Evolutionary conservation across 2,113 vertebrate genomes (phyloP), one percentile per base, ranked within the genome.

Genomic region (Anser brachyrhynchus): DNA sequence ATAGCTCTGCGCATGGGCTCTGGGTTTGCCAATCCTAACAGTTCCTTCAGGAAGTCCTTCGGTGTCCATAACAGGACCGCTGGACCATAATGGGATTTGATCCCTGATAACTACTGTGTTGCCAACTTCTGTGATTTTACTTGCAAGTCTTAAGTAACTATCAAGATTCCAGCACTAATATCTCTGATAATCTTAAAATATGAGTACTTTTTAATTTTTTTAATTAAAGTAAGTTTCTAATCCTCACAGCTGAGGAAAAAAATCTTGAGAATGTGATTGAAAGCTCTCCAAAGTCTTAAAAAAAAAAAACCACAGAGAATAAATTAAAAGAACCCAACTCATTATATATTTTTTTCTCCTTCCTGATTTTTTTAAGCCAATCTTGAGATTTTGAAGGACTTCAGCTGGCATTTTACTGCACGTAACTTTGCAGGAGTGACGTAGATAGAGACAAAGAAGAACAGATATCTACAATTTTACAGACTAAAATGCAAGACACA

Each of bases 281-380:
- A 96, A 66, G 64, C n/a, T 95, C 81, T 91, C 54, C n/a, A 76
- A 93, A 92, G 43, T 49, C 43, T 78, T 62, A 84, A 87, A 87
- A 71, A 21, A 69, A 89, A 84, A 84, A 64, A 21, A 18, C 1
- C 22, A 57, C 16, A 65, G 37, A 77, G 11, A 85, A 90, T 41
- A 92, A 46, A 44, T 62, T 69, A 59, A 54, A 94, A 57, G 12
- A 93, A 69, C 20, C 6, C n/a, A 90, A 84, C 31, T 84, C 14
- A 33, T 54, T 67, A 74, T 16, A 62, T 2, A 0, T 7, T 52
- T 13, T 33, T 35, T 22, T 20, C 12, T 33, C 31, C 31, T 43
- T 64, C n/a, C 44, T 59, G 35, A 62, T 44, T 85, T 93, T 59
- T 82, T 93, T 35, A 74, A 95, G 54, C 28, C 2, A 55, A 65